Conservation (phyloP, 2,797 vertebrate genomes). For the Lacerta viridis region DNA sequence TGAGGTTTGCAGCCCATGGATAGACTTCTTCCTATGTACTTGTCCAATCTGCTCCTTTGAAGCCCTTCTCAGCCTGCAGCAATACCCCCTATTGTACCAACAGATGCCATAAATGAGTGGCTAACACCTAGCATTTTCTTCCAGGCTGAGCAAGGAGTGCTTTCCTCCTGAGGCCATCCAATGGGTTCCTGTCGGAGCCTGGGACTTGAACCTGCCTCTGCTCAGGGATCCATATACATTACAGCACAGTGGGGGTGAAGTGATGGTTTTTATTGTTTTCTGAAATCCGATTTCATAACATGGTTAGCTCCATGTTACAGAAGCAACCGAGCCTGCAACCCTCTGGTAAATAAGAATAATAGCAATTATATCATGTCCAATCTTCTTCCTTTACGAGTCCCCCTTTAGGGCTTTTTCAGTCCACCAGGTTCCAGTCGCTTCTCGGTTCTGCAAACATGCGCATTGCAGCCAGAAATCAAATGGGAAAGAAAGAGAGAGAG, state of each 20-base stretch:
- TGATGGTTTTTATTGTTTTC: not conserved
- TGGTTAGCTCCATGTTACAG: not conserved
- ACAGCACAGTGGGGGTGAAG: not conserved
- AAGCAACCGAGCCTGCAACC: conserved; percentile 15
- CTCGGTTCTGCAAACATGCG: not conserved
- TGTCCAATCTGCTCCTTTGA: not conserved
- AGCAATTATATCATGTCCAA: conserved; percentile 37
- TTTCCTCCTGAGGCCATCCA: not conserved
- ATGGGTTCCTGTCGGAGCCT: not conserved
- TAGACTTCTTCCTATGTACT: not conserved
- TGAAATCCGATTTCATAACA: conserved; percentile 26
- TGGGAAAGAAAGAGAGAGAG: not conserved
- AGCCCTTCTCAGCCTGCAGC: not conserved
- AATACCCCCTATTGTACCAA: not conserved
- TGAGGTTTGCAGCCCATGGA: not conserved
- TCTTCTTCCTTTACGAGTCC: conserved; percentile 2
- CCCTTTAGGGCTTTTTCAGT: conserved; percentile 30
- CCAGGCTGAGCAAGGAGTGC: too few relatives aligned
- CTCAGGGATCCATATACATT: not conserved
- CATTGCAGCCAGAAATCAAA: conserved; percentile 22
- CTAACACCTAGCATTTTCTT: not conserved
- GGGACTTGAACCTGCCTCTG: not conserved
- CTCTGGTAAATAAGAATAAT: conserved; percentile 42
- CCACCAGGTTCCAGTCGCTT: conserved; percentile 23
- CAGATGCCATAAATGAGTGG: not conserved